phyloP scores from a whole-genome alignment of 2,888 invertebrate genomes.

The Pristionchus exspectatus region DNA sequence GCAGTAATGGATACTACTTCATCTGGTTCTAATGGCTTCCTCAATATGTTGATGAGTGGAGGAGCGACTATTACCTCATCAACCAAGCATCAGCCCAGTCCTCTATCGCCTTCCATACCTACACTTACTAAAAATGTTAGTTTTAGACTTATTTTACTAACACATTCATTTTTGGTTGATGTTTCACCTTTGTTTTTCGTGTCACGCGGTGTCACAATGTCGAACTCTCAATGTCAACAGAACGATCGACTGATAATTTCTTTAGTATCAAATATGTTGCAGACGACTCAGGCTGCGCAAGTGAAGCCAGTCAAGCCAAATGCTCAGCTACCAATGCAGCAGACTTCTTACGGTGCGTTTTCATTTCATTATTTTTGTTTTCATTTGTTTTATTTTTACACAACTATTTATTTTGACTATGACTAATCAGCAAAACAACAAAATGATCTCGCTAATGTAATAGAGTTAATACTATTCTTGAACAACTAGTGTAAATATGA shows the following conservation, averaged over 20 bases:
- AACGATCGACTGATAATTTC: background rate
- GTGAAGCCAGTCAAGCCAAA: constrained; percentile 23
- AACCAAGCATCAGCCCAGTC: background rate
- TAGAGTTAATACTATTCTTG: no score
- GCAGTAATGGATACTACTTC: background rate
- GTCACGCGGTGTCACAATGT: background rate
- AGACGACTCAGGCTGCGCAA: background rate
- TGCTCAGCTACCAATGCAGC: constrained; percentile 1
- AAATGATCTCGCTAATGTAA: no score
- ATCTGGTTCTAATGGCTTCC: background rate
- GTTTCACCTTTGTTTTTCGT: constrained; percentile 1
- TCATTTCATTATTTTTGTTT: background rate
- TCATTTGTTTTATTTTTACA: background rate
- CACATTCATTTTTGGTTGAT: background rate
- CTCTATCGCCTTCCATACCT: background rate
- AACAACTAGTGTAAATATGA: no score
- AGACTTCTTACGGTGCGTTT: constrained; percentile 9
- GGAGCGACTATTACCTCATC: background rate
- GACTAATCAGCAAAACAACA: no score
- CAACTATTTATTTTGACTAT: no score
- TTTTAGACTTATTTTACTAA: background rate
- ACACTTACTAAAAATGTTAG: constrained; percentile 26
- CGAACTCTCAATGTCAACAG: background rate
- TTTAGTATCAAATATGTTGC: background rate
- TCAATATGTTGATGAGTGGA: constrained; percentile 43